Evolutionary conservation across 2,113 vertebrate species (phyloP).

Genomic region (western clawed frog (Xenopus tropicalis)): UCB_Xtro_10.0 CM004448.2:118712001-118712500

Average conservation of each 20-base stretch:
- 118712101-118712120: conserved; percentile 9
- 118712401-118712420: too few relatives aligned
- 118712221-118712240: too few relatives aligned
- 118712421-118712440: too few relatives aligned
- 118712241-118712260: too few relatives aligned
- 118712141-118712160: conserved; percentile 9
- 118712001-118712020: neutral
- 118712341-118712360: neutral
- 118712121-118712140: conserved; percentile 5
- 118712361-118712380: neutral
- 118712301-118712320: neutral
- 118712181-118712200: too few relatives aligned
- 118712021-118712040: conserved; percentile 36
- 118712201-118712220: too few relatives aligned
- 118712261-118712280: neutral
- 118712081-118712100: neutral
- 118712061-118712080: conserved; percentile 19
- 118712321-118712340: neutral
- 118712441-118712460: too few relatives aligned
- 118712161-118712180: too few relatives aligned
- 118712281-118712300: neutral
- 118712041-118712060: conserved; percentile 14
- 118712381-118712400: too few relatives aligned
- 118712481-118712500: too few relatives aligned
- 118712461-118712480: too few relatives aligned